These are phyloP conservation scores for Pampusana beccarii DNA, from an alignment of 2,113 vertebrate species.

Conservation along the genomic window DNA sequence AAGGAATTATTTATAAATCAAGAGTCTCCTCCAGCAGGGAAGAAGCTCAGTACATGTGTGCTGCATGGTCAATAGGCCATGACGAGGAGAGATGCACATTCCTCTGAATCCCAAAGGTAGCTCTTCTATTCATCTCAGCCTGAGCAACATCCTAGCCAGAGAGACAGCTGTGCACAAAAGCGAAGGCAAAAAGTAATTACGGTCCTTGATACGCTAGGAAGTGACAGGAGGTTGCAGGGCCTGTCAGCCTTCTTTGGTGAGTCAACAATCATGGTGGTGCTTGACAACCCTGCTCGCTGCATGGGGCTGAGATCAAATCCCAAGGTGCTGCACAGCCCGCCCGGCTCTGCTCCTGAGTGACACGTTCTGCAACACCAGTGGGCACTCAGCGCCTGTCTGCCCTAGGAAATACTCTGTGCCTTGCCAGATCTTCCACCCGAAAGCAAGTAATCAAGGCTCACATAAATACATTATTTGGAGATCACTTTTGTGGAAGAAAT, in stretches of 20 bases:
- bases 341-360: background rate
- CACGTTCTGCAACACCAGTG: rapidly evolving
- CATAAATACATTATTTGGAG: background rate
- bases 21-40: background rate
- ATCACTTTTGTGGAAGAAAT: background rate
- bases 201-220: background rate
- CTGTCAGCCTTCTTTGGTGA: background rate
- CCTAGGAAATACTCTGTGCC: background rate
- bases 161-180: rapidly evolving
- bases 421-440: background rate
- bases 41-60: background rate
- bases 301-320: background rate
- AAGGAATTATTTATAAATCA: background rate
- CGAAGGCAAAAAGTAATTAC: background rate
- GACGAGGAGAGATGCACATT: background rate
- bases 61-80: background rate
- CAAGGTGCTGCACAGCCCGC: background rate
- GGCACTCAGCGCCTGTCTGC: rapidly evolving
- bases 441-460: background rate
- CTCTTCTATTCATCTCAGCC: background rate
- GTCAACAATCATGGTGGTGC: background rate
- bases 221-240: background rate
- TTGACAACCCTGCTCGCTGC: background rate
- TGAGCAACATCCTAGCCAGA: rapidly evolving
- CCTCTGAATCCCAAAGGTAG: background rate